Evolutionary conservation across 2,797 vertebrate genomes (phyloP), one percentile per base, ranked within the genome.

Genomic region (Malacoctenus gilli): DNA sequence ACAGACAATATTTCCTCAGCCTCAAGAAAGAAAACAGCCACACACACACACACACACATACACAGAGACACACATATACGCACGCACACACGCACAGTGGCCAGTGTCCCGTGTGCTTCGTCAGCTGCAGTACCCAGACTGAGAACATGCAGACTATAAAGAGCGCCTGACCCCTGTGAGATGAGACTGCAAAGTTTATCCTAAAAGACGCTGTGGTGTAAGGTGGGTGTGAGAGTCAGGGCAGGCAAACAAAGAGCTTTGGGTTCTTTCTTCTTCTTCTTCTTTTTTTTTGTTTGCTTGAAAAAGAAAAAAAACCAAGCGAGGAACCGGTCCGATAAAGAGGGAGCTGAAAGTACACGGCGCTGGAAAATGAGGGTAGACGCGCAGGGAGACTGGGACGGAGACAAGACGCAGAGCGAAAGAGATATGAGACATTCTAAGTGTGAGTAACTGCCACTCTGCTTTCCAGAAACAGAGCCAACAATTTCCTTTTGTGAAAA

Each of bases 401-500:
- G 8, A 13, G 35, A 54, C 55, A 46, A 22, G 42, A 23, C 34
- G 31, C 18, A 49, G 23, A 65, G 6, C 43, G 7, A 58, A 56
- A 61, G 53, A 48, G 8, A 63, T 32, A 43, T 34, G 46, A 70
- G 55, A 56, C 34, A 30, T 50, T 57, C 22, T 59, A 61, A 68
- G 43, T 38, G 42, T 68, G 57, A 80, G 77, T 71, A 71, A 70
- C 63, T 62, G 67, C 66, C 62, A 67, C 64, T 66, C 59, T 78
- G 40, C 35, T 46, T 79, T 71, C 31, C 53, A 50, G 53, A 50
- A 76, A 77, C 54, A 54, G 64, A 67, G 54, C 56, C 55, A 65
- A 75, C 75, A 81, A 72, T 84, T 85, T 78, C 40, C 53, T 62
- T 54, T 44, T 64, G 57, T 68, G 50, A 78, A 73, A 77, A 67